phyloP scores from a whole-genome alignment of 2,113 vertebrate genomes.

The Aphelocoma coerulescens region DNA sequence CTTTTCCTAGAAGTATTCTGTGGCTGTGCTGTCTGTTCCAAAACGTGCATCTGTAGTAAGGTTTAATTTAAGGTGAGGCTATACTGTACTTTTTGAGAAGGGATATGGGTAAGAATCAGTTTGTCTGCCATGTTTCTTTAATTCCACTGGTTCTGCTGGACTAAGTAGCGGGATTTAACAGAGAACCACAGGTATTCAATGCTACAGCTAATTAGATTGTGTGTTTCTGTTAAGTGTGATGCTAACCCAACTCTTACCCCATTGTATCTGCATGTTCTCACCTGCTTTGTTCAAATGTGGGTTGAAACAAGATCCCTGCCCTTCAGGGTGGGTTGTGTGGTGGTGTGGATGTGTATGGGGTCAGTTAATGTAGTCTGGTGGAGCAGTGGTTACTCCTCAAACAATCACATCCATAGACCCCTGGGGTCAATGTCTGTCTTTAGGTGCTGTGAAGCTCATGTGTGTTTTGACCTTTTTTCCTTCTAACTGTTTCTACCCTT shows the following conservation, averaged over 20 bases:
- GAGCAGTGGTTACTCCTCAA: not conserved
- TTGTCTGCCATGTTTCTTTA: not conserved
- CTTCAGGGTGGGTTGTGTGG: not conserved
- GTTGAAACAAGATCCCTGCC: not conserved
- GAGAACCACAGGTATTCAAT: not conserved
- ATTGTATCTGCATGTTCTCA: not conserved
- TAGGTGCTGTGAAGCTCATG: accelerated
- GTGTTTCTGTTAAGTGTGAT: not conserved
- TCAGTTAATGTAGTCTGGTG: not conserved
- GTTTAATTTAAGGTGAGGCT: too few species aligned
- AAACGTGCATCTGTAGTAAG: not conserved
- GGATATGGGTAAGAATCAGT: not conserved
- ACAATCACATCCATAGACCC: not conserved
- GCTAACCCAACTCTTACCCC: not conserved
- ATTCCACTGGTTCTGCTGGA: constrained; percentile 11
- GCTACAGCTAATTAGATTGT: not conserved
- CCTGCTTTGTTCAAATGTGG: not conserved
- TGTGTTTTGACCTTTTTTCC: not conserved
- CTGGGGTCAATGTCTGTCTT: not conserved
- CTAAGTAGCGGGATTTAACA: not conserved
- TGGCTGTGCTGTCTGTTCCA: not conserved
- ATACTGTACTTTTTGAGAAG: not conserved
- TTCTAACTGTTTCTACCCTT: not conserved
- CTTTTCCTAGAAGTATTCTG: not conserved
- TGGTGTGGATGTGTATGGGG: not conserved